Evolutionary conservation across 2,797 vertebrate species (phyloP), one percentile per base, ranked within the genome.

Genomic region (Pipistrellus pygmaeus): DNA sequence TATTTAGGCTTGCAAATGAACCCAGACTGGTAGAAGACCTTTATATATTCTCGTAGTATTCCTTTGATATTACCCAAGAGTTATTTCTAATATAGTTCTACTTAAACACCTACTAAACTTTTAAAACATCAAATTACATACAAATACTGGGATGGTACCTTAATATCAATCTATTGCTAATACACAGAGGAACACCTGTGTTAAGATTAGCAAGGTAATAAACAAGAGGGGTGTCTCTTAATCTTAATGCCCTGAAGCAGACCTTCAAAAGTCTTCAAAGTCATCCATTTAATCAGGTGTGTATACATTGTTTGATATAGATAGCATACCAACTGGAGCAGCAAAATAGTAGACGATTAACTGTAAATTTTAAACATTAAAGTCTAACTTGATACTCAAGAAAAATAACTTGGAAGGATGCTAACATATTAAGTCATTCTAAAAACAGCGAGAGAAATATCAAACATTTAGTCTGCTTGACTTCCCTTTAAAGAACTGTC

Each of bases 361-460:
- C 18, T 87, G 95, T 84, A 95, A 80, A 96, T 88, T 96, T 94
- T 96, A 90, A 94, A 88, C 55, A 91, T 44, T 88, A 85, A 93
- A 90, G 71, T 85, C 48, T 30, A 95, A 93, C 35, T 18, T 35
- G 60, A 84, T 69, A 89, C 17, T 91, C 32, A 88, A 95, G 55
- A 87, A 80, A 72, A 85, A 41, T 23, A 94, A 48, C 0, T 75
- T 87, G 8, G 46, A 5, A 93, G 32, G 66, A 93, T 87, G 51
- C 68, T 93, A 86, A 51, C 35, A 83, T 86, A 88, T 85, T 46
- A 69, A 96, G 44, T 55, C 23, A 80, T 68, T 88, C 27, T 78
- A 72, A 92, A 94, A 93, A 95, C 69, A 72, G 30, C 86, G 35
- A 89, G 41, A 88, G n/a, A 82, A 91, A 30, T 60, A 92, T n/a